Evolutionary conservation across 2,797 vertebrate species (phyloP).

Genomic region (Tragelaphus oryx): DNA sequence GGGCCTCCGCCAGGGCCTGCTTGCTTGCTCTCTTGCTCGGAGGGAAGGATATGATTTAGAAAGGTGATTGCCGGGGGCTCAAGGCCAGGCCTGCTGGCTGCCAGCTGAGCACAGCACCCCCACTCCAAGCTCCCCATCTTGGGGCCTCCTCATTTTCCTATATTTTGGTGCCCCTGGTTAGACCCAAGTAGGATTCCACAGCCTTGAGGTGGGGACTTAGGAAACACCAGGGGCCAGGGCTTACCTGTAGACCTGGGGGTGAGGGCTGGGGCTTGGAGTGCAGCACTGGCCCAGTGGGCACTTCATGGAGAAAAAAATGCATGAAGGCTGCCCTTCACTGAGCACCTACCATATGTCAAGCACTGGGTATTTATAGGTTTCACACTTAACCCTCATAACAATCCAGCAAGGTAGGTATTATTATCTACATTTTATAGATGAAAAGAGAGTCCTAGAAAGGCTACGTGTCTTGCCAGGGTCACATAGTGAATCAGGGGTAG

Average conservation of each 20-base stretch:
- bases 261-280: not conserved
- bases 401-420: not conserved
- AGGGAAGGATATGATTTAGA: slow-evolving; percentile 38
- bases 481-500: not conserved
- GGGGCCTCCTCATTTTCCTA: not conserved
- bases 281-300: not conserved
- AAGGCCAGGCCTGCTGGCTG: slow-evolving; percentile 23
- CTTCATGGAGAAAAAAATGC: not conserved
- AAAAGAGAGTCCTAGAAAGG: not conserved
- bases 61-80: slow-evolving; percentile 1
- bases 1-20: not conserved
- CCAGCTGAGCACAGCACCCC: not conserved
- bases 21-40: not conserved
- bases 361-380: not conserved
- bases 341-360: not conserved
- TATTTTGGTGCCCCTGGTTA: not conserved
- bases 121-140: not conserved
- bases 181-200: not conserved
- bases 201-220: not conserved
- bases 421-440: not conserved
- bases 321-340: not conserved
- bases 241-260: not conserved
- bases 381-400: not conserved
- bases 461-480: not conserved
- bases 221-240: too few relatives aligned